A percentile compares a stretch with the other conserved stretches of the same genome.
These are phyloP conservation scores for Melanophora roralis DNA, from an alignment of 2,888 invertebrate genomes.

Conservation along the genomic window DNA sequence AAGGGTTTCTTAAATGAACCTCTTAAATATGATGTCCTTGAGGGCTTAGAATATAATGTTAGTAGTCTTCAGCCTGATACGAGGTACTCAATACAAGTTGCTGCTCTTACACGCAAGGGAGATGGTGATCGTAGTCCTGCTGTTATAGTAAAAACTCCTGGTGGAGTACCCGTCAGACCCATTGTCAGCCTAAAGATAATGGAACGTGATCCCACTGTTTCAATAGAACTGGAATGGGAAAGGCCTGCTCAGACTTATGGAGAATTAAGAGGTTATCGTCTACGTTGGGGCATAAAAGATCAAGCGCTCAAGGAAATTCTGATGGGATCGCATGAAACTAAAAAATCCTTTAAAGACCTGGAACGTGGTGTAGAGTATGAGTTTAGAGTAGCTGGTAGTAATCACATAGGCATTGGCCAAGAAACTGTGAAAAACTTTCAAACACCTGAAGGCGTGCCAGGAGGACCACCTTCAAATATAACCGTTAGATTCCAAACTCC, in stretches of 20 bases:
- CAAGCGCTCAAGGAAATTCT: constrained; percentile 84
- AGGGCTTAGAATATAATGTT: constrained; percentile 89
- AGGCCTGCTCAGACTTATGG: constrained; percentile 93
- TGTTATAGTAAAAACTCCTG: constrained; percentile 92
- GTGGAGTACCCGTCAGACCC: constrained; percentile 93
- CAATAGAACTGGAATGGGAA: constrained; percentile 95
- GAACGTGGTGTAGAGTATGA: constrained; percentile 97
- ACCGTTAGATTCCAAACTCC: constrained; percentile 93
- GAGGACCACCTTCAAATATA: constrained; percentile 91
- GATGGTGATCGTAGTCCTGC: constrained; percentile 95
- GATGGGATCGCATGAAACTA: constrained; percentile 82
- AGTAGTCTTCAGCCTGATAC: constrained; percentile 96
- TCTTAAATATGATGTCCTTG: constrained; percentile 90
- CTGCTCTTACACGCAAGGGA: constrained; percentile 96
- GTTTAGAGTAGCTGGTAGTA: constrained; percentile 96
- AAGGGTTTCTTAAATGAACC: constrained; percentile 89
- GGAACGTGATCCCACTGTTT: constrained; percentile 90
- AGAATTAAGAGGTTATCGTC: constrained; percentile 89
- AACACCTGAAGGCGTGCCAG: constrained; percentile 96
- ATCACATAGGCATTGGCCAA: constrained; percentile 95
- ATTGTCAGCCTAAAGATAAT: constrained; percentile 88
- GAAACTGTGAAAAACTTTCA: constrained; percentile 93
- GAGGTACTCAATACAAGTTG: constrained; percentile 94
- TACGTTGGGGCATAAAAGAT: constrained; percentile 92
- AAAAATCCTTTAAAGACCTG: constrained; percentile 86